These are phyloP conservation scores for Pardosa pseudoannulata DNA, from an alignment of 2,888 invertebrate genomes.

Conservation along the genomic window DNA sequence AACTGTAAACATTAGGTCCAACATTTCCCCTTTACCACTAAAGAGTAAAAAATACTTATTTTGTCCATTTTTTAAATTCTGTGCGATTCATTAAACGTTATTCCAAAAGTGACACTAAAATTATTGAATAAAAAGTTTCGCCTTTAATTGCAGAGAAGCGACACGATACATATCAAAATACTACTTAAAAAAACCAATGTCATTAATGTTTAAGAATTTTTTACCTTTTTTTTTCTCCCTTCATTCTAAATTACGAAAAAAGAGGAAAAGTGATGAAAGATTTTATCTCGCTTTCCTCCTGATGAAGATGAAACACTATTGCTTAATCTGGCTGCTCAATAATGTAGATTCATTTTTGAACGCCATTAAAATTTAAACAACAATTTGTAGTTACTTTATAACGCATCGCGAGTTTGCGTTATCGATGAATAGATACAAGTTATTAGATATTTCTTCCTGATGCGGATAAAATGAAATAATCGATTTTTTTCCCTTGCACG, in stretches of 20 bases:
- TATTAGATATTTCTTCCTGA: background rate
- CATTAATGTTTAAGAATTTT: constrained; percentile 34
- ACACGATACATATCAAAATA: constrained; percentile 35
- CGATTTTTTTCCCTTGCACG: background rate
- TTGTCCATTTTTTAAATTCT: constrained; percentile 8
- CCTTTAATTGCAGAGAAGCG: constrained; percentile 43
- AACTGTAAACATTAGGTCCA: background rate
- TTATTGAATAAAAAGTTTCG: constrained; percentile 17
- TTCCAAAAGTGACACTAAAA: constrained; percentile 29
- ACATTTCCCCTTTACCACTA: background rate
- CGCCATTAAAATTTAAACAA: constrained; percentile 27
- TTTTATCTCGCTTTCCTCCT: background rate
- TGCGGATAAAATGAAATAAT: constrained; percentile 3
- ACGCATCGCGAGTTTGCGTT: background rate
- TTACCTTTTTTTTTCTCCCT: background rate
- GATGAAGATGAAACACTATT: constrained; percentile 34
- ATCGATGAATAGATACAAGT: background rate
- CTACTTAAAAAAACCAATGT: constrained; percentile 29
- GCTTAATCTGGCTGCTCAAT: constrained; percentile 24
- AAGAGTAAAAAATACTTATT: background rate
- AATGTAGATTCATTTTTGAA: constrained; percentile 27
- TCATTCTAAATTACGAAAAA: constrained; percentile 19
- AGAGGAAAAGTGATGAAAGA: constrained; percentile 17
- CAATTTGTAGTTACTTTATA: constrained; percentile 2
- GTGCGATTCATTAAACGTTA: constrained; percentile 37